Percentiles rank a stretch among this genome's conserved stretches.
Evolutionary conservation across 2,797 vertebrate species (phyloP).

Genomic region (Lepus townsendii): DNA sequence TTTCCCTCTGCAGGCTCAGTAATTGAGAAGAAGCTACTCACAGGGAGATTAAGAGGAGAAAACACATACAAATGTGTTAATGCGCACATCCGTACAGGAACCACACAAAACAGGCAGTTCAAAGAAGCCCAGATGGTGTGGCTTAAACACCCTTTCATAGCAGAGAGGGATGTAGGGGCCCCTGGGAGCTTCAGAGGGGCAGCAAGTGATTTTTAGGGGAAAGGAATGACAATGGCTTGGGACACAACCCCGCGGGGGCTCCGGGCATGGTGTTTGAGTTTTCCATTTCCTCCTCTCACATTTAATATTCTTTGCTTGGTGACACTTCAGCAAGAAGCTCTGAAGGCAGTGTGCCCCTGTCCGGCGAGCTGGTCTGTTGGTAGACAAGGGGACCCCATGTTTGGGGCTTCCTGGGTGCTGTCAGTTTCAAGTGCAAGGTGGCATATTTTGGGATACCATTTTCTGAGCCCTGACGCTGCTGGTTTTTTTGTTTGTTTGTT

Average conservation of each 20-base stretch:
- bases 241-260: background rate
- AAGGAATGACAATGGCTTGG: background rate
- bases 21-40: background rate
- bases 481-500: no score
- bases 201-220: background rate
- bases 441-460: background rate
- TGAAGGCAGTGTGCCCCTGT: background rate
- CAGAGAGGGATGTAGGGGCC: background rate
- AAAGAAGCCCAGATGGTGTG: background rate
- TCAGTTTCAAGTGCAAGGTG: background rate
- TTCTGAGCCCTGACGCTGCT: background rate
- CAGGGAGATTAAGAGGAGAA: background rate
- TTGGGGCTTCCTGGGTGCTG: no score
- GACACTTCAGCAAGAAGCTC: background rate
- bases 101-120: background rate
- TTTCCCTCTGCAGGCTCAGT: background rate
- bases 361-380: background rate
- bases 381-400: background rate
- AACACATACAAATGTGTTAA: background rate
- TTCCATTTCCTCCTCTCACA: background rate
- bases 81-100: background rate
- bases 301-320: background rate
- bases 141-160: background rate
- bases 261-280: background rate
- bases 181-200: background rate